phyloP scores from a whole-genome alignment of 2,113 vertebrate species.

The Xenus cinereus region DNA sequence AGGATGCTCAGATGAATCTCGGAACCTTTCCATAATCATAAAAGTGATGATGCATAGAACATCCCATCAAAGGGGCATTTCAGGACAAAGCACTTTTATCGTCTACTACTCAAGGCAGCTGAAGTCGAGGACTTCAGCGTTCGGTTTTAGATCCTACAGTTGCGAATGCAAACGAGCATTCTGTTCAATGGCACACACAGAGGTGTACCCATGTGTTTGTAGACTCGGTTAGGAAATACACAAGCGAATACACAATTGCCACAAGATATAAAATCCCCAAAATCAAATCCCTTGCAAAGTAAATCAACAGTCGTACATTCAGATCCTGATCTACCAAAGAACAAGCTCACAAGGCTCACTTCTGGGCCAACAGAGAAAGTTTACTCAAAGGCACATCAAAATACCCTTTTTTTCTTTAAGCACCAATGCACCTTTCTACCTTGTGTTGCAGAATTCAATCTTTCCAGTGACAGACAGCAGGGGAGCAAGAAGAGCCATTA shows the following conservation, averaged over 20 bases:
- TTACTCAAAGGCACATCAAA: neutral
- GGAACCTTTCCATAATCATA: neutral
- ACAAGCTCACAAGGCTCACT: neutral
- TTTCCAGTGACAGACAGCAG: neutral
- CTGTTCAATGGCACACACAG: neutral
- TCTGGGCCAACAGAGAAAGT: neutral
- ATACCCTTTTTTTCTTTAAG: neutral
- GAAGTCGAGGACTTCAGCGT: neutral
- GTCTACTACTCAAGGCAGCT: neutral
- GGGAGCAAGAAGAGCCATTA: neutral
- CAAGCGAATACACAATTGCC: neutral
- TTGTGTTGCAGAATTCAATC: neutral
- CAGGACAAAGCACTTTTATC: neutral
- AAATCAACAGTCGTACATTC: neutral
- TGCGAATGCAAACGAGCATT: neutral
- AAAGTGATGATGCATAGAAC: neutral
- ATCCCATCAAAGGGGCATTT: neutral
- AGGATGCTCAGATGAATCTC: neutral
- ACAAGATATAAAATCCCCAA: neutral
- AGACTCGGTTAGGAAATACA: neutral
- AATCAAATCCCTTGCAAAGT: neutral
- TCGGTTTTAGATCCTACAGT: neutral
- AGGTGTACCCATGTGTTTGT: fast-evolving
- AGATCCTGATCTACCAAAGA: neutral
- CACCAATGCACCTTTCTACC: neutral